phyloP scores from a whole-genome alignment of 2,113 vertebrate species.

The Sterrhoptilus dennistouni region DNA sequence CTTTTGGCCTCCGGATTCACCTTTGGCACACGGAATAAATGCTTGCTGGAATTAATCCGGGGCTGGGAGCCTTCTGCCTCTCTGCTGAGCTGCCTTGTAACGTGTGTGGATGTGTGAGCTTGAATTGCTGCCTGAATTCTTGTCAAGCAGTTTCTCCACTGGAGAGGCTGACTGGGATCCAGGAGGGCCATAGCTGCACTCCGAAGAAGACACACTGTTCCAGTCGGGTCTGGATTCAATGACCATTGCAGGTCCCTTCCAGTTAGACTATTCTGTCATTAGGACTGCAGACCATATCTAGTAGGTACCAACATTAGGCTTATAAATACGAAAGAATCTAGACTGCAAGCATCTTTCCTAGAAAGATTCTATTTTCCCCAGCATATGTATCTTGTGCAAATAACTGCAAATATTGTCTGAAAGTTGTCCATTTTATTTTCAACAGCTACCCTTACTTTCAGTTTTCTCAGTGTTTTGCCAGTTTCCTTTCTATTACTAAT shows the following conservation, averaged over 20 bases:
- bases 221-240: background rate
- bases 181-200: too few relatives aligned
- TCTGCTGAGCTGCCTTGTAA: too few relatives aligned
- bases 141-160: too few relatives aligned
- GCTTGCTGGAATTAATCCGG: too few relatives aligned
- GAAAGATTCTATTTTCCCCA: background rate
- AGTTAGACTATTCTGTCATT: background rate
- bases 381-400: background rate
- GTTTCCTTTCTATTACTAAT: background rate
- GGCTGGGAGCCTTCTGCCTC: too few relatives aligned
- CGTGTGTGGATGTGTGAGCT: too few relatives aligned
- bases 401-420: background rate
- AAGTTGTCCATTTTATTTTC: background rate
- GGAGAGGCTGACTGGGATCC: too few relatives aligned
- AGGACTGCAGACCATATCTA: background rate
- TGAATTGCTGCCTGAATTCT: too few relatives aligned
- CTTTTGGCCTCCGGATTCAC: too few relatives aligned
- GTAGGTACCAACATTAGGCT: background rate
- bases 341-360: background rate
- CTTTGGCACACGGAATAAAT: too few relatives aligned
- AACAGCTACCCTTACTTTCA: background rate
- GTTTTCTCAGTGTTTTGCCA: background rate
- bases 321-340: background rate
- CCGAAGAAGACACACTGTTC: too few relatives aligned
- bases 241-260: accelerated